Evolutionary conservation across 30 jellyfish, hydroid and myxozoan species (phyloP).

Genomic region (Hydra vulgaris): DNA sequence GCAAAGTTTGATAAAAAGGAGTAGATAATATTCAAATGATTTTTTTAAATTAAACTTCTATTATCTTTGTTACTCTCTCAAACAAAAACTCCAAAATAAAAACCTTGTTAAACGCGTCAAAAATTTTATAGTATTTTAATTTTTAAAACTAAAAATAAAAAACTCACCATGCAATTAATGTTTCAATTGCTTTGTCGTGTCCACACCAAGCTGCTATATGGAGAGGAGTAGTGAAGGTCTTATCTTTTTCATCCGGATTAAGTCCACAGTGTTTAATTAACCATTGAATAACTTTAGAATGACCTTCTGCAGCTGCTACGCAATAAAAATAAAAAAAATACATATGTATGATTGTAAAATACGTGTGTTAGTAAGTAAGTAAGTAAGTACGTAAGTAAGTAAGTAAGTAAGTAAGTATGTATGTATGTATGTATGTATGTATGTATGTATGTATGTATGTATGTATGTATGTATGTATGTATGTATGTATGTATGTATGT

Average conservation of each 20-base stretch:
- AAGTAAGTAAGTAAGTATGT: too few species aligned
- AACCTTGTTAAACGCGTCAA: too few species aligned
- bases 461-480: too few species aligned
- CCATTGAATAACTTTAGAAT: slow-evolving; percentile 71
- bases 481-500: too few species aligned
- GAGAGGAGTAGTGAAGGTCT: slow-evolving; percentile 54
- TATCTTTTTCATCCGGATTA: slow-evolving; percentile 46
- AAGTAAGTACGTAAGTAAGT: too few species aligned
- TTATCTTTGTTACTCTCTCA: too few species aligned
- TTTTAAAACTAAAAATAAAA: not conserved
- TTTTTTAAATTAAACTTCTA: too few species aligned
- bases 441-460: too few species aligned
- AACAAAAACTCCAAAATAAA: too few species aligned
- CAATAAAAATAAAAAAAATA: not conserved
- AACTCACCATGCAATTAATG: slow-evolving; percentile 38
- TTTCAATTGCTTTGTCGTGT: slow-evolving; percentile 43
- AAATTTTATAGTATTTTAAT: not conserved
- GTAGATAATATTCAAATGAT: too few species aligned
- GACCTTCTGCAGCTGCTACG: slow-evolving; percentile 88
- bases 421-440: too few species aligned
- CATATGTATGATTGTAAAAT: not conserved
- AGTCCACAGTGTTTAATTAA: slow-evolving; percentile 53
- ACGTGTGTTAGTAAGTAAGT: not conserved
- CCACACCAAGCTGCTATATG: slow-evolving; percentile 70
- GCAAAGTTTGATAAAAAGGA: too few species aligned